Conservation (phyloP, 2,888 invertebrate genomes). For the Loripinus fragilis region DNA sequence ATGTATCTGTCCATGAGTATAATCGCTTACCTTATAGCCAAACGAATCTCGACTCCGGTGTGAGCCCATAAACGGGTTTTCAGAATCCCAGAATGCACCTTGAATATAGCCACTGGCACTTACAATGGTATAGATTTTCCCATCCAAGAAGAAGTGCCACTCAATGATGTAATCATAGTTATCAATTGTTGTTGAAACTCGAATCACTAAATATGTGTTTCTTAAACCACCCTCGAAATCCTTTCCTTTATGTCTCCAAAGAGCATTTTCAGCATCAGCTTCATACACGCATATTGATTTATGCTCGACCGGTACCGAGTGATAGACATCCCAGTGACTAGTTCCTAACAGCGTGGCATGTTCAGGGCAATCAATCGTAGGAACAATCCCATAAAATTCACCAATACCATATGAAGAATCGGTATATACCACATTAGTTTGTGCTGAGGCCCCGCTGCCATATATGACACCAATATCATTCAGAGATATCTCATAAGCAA, state of each 20-base stretch:
- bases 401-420: constrained; percentile 63
- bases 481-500: constrained; percentile 69
- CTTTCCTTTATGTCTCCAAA: constrained; percentile 60
- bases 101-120: constrained; percentile 60
- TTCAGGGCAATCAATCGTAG: constrained; percentile 67
- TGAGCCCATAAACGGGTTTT: constrained; percentile 54
- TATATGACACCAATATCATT: constrained; percentile 65
- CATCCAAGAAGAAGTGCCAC: constrained; percentile 61
- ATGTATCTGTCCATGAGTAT: constrained; percentile 63
- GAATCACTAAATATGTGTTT: constrained; percentile 56
- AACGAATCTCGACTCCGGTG: constrained; percentile 58
- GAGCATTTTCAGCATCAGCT: constrained; percentile 57
- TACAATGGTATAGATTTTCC: constrained; percentile 53
- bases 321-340: constrained; percentile 46
- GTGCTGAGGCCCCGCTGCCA: constrained; percentile 52
- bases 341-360: constrained; percentile 64
- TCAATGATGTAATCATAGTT: constrained; percentile 68
- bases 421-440: constrained; percentile 58
- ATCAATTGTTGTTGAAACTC: constrained; percentile 54
- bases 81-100: constrained; percentile 59
- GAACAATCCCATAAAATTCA: constrained; percentile 49
- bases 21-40: constrained; percentile 47
- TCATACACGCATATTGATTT: constrained; percentile 69
- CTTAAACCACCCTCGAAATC: constrained; percentile 60
- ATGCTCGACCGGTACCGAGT: constrained; percentile 38